Conservation (phyloP, 2,888 invertebrate genomes). For the Acleris sparsana region DNA sequence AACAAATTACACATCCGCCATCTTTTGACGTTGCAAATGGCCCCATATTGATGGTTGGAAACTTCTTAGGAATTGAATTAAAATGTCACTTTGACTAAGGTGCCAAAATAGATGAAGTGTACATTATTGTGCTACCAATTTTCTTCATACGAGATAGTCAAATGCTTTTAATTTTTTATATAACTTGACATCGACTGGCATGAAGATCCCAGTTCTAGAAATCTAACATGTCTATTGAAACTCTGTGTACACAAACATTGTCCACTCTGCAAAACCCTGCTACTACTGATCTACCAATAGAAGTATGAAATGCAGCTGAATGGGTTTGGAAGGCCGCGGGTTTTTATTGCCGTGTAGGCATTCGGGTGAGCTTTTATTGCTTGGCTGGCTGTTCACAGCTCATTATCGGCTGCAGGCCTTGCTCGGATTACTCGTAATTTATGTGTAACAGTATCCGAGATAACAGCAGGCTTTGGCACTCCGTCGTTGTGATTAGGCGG, state of each 20-base stretch:
- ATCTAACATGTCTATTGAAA: too few relatives aligned
- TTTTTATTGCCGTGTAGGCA: conserved; percentile 23
- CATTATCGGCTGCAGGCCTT: conserved; percentile 15
- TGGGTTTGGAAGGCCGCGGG: conserved; percentile 15
- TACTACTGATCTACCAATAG: conserved; percentile 12
- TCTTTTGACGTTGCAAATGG: too few relatives aligned
- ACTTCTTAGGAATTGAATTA: too few relatives aligned
- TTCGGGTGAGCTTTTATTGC: conserved; percentile 25
- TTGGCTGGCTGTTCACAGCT: conserved; percentile 17
- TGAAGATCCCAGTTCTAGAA: too few relatives aligned
- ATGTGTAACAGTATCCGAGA: conserved; percentile 29
- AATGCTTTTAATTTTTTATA: too few relatives aligned
- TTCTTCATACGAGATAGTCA: too few relatives aligned
- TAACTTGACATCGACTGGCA: too few relatives aligned
- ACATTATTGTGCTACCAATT: too few relatives aligned
- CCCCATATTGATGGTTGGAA: too few relatives aligned
- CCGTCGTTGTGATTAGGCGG: conserved; percentile 12
- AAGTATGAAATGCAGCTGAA: conserved; percentile 9
- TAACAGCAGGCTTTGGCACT: conserved; percentile 15
- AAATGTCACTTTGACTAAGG: too few relatives aligned
- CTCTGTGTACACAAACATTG: background rate
- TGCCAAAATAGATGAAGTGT: too few relatives aligned
- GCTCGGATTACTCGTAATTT: conserved; percentile 25
- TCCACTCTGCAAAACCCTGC: background rate
- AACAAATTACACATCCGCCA: too few relatives aligned